These are phyloP conservation scores for Drosophila elegans DNA, from an alignment of 1,140 invertebrate species.

Conservation along the genomic window DNA sequence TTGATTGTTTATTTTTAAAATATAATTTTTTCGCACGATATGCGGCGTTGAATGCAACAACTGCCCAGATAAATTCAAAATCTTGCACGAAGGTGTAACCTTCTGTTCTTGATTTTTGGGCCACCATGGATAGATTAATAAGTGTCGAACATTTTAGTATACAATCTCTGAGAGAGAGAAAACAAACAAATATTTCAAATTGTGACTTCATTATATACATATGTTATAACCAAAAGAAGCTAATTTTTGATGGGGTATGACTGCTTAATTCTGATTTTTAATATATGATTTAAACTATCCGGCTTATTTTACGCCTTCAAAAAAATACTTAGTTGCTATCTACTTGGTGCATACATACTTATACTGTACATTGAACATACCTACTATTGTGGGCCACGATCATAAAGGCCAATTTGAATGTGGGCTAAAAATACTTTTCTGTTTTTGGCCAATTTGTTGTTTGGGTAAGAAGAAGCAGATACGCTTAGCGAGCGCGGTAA, in stretches of 20 bases:
- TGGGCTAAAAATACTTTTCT: conserved; percentile 37
- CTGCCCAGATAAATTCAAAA: conserved; percentile 8
- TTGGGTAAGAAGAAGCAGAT: conserved; percentile 1
- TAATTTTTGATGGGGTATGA: too few species aligned
- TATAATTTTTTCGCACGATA: conserved; percentile 73
- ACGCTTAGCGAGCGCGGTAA: conserved; percentile 5
- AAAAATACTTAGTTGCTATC: too few species aligned
- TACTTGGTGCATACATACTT: too few species aligned
- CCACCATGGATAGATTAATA: background rate
- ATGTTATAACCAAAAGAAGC: too few species aligned
- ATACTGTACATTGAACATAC: background rate
- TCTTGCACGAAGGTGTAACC: conserved; percentile 5
- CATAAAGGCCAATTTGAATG: conserved; percentile 29
- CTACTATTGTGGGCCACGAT: conserved; percentile 12
- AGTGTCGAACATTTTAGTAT: too few species aligned
- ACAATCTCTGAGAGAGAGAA: too few species aligned
- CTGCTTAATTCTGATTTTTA: too few species aligned
- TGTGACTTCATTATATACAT: too few species aligned
- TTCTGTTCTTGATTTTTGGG: conserved; percentile 8
- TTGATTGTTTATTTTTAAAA: conserved; percentile 81
- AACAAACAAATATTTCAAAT: too few species aligned
- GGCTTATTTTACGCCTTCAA: too few species aligned
- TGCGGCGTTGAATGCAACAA: conserved; percentile 31
- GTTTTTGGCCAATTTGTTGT: conserved; percentile 34
- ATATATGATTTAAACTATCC: too few species aligned